phyloP scores from a whole-genome alignment of 2,113 vertebrate genomes.

The Sylvia atricapilla region DNA sequence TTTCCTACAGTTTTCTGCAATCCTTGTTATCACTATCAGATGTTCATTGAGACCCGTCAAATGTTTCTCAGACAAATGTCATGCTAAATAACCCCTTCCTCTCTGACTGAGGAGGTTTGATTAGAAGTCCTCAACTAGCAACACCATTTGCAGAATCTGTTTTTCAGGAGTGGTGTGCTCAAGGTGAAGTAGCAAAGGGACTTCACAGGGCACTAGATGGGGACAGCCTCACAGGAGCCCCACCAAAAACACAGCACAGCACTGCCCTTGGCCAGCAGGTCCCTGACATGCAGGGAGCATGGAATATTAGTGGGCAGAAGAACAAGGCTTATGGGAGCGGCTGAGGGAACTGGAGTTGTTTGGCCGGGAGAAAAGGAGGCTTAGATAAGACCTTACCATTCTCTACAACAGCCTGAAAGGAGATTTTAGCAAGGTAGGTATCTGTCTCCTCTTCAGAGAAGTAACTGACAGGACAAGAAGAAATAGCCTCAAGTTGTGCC shows the following conservation, averaged over 20 bases:
- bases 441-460: not conserved
- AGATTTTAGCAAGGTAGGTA: not conserved
- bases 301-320: not conserved
- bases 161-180: not conserved
- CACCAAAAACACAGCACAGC: not conserved
- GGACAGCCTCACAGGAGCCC: not conserved
- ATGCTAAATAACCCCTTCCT: not conserved
- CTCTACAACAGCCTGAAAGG: not conserved
- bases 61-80: not conserved
- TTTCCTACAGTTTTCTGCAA: not conserved
- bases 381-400: not conserved
- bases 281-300: not conserved
- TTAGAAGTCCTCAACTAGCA: not conserved
- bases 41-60: accelerated
- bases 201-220: not conserved
- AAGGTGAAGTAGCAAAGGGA: not conserved
- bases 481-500: not conserved
- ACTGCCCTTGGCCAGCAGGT: not conserved
- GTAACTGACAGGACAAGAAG: not conserved
- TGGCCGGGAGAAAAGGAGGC: not conserved
- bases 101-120: not conserved
- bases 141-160: not conserved
- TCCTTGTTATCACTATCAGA: not conserved
- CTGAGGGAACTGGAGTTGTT: not conserved
- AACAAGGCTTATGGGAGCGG: not conserved